A percentile compares a stretch with the other conserved stretches of the same genome.
Evolutionary conservation across 2,113 vertebrate genomes (phyloP).

Genomic region (Piliocolobus tephrosceles): DNA sequence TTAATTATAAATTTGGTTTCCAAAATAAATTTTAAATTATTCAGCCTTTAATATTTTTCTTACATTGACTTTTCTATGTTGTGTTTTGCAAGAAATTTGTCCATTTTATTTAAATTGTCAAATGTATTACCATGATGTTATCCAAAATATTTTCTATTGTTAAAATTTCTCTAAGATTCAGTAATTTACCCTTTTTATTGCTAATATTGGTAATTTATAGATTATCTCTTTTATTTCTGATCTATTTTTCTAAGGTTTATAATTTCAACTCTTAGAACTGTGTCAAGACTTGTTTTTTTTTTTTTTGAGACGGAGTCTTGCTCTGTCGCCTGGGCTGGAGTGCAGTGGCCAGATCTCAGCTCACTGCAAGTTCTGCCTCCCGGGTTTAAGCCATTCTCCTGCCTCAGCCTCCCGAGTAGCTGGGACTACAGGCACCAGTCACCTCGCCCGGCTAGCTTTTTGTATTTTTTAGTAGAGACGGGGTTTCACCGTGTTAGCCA

Average conservation of each 20-base stretch:
- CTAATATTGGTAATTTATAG: background rate
- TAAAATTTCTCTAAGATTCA: background rate
- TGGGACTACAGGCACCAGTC: too few relatives aligned
- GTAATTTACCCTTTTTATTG: background rate
- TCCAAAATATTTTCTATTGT: background rate
- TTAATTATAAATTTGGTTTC: background rate
- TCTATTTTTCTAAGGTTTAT: background rate
- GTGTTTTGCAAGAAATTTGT: background rate
- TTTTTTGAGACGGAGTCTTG: too few relatives aligned
- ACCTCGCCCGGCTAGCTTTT: too few relatives aligned
- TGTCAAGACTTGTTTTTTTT: background rate
- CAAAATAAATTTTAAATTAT: background rate
- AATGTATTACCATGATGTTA: background rate
- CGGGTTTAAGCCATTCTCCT: too few relatives aligned
- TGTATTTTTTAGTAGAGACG: too few relatives aligned
- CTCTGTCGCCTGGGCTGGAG: too few relatives aligned
- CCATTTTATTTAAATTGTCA: background rate
- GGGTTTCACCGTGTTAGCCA: too few relatives aligned
- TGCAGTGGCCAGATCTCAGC: too few relatives aligned
- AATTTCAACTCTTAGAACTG: background rate
- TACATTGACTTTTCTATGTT: background rate
- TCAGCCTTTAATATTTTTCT: background rate
- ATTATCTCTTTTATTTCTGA: background rate
- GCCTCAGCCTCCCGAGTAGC: too few relatives aligned
- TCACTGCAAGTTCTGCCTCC: too few relatives aligned